Evolutionary conservation across 2,113 vertebrate genomes (phyloP), one percentile per base, ranked within the genome.

Genomic region (Odocoileus hemionus): DNA sequence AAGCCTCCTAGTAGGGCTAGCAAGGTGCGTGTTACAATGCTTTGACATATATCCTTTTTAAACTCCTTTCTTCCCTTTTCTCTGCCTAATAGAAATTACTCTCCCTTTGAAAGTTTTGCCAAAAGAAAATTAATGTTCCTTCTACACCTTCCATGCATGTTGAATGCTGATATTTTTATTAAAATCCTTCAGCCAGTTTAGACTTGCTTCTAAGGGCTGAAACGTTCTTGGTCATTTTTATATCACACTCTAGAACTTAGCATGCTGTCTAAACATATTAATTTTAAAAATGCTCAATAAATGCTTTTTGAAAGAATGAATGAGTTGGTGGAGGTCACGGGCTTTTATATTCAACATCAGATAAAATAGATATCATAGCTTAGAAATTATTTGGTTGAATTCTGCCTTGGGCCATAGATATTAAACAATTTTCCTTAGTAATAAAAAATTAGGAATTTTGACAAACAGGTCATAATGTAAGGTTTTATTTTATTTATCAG

Each of bases 301-400:
- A 85, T 90, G n/a, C 17, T n/a, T 88, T 92, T 79, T 64, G 23
- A 82, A 64, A 54, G 23, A 93, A 36, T 67, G 70, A 74, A 36
- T 88, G 36, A 74, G 58, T 58, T 95, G 74, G 64, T 92, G 47
- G 61, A 87, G n/a, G n/a, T 43, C 30, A 45, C 91, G 70, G 50
- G 19, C n/a, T 57, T 95, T 89, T 84, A 90, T 43, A 93, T 70
- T 78, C n/a, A 93, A 54, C 17, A 87, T 76, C 80, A 84, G 47
- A 84, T 88, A 82, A 91, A 83, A 87, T 14, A 86, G 14, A 54
- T 93, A 83, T 67, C 47, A 2, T 52, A 78, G 45, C 54, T 93
- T 90, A 91, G 36, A 90, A 96, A 79, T 92, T 70, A 88, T 96
- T 94, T 64, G n/a, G 23, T 64, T 95, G 76, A 19, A 95, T 80